Evolutionary conservation across 35 echinoderm and acorn worm genomes (phyloP).

Genomic region (Ptychodera flava): DNA sequence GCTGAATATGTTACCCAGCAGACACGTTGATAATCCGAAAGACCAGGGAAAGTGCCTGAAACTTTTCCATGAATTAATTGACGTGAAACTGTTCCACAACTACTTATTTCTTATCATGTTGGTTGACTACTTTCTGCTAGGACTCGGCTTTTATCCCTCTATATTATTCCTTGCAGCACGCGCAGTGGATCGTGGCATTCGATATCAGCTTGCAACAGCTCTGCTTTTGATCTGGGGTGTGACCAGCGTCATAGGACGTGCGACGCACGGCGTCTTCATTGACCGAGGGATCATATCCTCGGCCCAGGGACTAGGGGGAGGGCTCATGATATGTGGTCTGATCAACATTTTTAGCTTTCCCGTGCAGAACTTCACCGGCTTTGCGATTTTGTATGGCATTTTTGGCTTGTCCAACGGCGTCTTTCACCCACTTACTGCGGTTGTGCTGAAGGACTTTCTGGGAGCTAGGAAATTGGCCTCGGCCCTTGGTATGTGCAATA

Average conservation of each 20-base stretch:
- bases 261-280: constrained; percentile 13
- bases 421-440: background rate
- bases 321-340: background rate
- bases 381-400: background rate
- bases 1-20: background rate
- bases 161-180: constrained; percentile 2
- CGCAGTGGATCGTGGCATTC: constrained; percentile 8
- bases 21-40: too few relatives aligned
- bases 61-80: background rate
- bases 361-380: background rate
- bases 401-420: background rate
- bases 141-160: background rate
- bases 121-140: background rate
- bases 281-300: constrained; percentile 6
- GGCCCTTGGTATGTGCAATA: background rate
- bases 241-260: constrained; percentile 4
- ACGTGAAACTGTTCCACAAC: background rate
- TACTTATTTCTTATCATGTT: background rate
- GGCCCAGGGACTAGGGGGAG: background rate
- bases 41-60: background rate
- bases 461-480: background rate
- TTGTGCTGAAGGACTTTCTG: background rate
- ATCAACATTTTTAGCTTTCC: background rate
- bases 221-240: constrained; percentile 13
- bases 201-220: background rate